These are phyloP conservation scores for Xyrichtys novacula DNA, from an alignment of 2,797 vertebrate species.

Conservation along the genomic window DNA sequence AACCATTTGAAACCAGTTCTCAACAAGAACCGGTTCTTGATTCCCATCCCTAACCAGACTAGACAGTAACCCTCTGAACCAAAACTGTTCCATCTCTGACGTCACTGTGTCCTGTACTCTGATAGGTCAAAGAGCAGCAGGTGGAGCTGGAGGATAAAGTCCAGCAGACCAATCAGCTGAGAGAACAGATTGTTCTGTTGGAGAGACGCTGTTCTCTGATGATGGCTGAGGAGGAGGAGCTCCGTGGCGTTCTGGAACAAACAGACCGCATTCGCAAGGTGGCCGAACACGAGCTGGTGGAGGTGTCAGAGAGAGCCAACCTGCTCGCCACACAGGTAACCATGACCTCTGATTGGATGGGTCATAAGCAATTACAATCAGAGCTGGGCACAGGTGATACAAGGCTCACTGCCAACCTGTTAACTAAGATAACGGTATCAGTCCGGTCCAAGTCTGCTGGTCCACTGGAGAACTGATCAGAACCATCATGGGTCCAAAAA, in stretches of 20 bases:
- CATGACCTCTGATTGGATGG: too few relatives aligned
- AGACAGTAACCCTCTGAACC: too few relatives aligned
- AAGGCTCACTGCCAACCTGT: background rate
- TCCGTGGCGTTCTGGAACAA: slow-evolving; percentile 87
- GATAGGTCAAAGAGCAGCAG: slow-evolving; percentile 86
- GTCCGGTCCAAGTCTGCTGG: too few relatives aligned
- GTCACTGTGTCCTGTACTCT: background rate
- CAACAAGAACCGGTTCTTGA: too few relatives aligned
- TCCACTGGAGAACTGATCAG: too few relatives aligned
- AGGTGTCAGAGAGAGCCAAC: slow-evolving; percentile 88
- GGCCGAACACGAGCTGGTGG: slow-evolving; percentile 91
- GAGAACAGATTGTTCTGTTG: slow-evolving; percentile 87
- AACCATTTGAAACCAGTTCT: too few relatives aligned
- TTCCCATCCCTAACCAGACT: too few relatives aligned
- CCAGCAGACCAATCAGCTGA: slow-evolving; percentile 86
- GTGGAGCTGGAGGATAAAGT: slow-evolving; percentile 88
- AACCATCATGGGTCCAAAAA: too few relatives aligned
- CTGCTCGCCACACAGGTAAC: slow-evolving; percentile 90
- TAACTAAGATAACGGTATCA: too few relatives aligned
- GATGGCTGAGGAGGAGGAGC: slow-evolving; percentile 88
- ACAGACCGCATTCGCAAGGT: slow-evolving; percentile 87
- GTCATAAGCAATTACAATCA: too few relatives aligned
- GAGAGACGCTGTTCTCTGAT: slow-evolving; percentile 90
- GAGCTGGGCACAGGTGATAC: too few relatives aligned
- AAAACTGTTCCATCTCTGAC: background rate